Conservation (phyloP, 2,888 invertebrate genomes). For the Odontothrips loti region DNA sequence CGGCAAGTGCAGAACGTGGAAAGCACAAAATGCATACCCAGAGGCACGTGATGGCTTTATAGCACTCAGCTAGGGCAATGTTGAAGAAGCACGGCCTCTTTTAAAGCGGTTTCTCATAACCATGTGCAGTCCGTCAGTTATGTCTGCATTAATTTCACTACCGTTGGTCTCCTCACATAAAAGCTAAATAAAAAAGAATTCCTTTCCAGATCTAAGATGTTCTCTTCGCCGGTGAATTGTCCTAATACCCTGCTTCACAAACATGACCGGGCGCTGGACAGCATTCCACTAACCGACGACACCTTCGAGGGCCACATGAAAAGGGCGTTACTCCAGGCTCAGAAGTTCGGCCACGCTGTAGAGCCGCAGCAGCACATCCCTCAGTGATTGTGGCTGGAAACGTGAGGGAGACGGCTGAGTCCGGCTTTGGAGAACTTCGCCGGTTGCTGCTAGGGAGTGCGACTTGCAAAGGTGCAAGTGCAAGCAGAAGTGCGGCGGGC, state of each 20-base stretch:
- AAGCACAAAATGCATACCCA: background rate
- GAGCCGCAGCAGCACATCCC: background rate
- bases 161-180: no score
- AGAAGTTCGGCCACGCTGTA: background rate
- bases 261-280: background rate
- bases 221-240: background rate
- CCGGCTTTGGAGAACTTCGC: no score
- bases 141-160: background rate
- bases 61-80: background rate
- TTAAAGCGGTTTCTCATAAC: background rate
- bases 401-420: no score
- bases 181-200: background rate
- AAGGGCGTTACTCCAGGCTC: background rate
- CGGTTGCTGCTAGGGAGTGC: no score
- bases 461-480: no score
- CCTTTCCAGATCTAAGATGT: background rate
- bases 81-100: no score
- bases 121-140: background rate
- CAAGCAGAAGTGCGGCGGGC: background rate
- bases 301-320: no score
- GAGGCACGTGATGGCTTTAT: background rate
- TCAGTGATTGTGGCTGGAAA: no score
- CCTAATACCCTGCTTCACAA: background rate
- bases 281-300: background rate
- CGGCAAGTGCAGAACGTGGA: no score